These are phyloP conservation scores for Lates calcarifer DNA, from an alignment of 2,113 vertebrate genomes.

Conservation along the genomic window DNA sequence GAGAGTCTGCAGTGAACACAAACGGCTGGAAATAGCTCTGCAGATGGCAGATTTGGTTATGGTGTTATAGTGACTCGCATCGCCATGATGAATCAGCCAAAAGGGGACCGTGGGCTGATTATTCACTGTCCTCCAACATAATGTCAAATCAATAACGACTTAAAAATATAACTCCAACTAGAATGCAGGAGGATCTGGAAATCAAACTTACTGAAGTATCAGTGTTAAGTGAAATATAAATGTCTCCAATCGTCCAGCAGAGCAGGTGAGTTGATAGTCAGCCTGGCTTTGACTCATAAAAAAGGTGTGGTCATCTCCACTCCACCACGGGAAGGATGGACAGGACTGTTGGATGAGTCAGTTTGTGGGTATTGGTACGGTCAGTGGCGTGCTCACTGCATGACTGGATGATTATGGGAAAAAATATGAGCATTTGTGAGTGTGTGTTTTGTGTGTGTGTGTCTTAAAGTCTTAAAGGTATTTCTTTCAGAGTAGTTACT, in stretches of 20 bases:
- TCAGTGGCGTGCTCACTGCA: conserved; percentile 23
- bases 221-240: neutral
- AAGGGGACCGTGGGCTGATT: conserved; percentile 38
- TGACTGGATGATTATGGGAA: conserved; percentile 42
- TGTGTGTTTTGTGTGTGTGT: neutral
- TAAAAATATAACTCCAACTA: neutral
- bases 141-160: conserved; percentile 17
- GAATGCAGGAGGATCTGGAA: neutral
- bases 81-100: conserved; percentile 53
- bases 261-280: conserved; percentile 43
- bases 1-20: conserved; percentile 19
- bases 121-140: conserved; percentile 37
- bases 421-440: conserved; percentile 28
- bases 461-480: neutral
- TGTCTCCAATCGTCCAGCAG: neutral
- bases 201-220: neutral
- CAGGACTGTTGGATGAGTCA: conserved; percentile 36
- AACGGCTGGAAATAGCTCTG: conserved; percentile 52
- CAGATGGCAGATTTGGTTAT: conserved; percentile 55
- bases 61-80: conserved; percentile 40
- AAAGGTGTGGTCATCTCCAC: conserved; percentile 25
- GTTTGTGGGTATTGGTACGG: conserved; percentile 14
- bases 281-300: conserved; percentile 24
- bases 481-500: conserved; percentile 3
- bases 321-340: conserved; percentile 26